Conservation (phyloP, 1,140 invertebrate species). For the Dendrolimus punctatus region DNA sequence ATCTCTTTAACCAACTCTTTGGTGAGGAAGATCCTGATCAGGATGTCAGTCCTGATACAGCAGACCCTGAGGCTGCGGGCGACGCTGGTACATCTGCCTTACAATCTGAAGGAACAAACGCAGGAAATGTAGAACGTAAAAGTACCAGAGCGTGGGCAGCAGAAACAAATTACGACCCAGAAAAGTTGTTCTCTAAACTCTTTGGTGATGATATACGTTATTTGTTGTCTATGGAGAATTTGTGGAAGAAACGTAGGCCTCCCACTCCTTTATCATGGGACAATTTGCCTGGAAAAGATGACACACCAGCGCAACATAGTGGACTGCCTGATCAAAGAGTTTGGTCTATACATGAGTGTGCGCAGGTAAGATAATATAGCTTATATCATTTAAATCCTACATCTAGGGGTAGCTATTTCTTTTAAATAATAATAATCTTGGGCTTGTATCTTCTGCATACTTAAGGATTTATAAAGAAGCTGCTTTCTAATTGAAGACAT, state of each 20-base stretch:
- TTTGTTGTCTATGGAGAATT: slow-evolving; percentile 93
- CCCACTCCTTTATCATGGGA: slow-evolving; percentile 87
- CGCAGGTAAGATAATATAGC: slow-evolving; percentile 40
- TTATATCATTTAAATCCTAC: not conserved
- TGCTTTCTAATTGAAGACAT: too few species aligned
- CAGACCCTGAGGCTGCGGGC: slow-evolving; percentile 87
- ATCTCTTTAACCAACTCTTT: slow-evolving; percentile 99
- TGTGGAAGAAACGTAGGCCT: slow-evolving; percentile 91
- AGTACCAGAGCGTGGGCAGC: slow-evolving; percentile 95
- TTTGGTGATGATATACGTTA: slow-evolving; percentile 98
- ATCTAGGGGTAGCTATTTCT: too few species aligned
- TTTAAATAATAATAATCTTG: too few species aligned
- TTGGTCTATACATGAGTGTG: slow-evolving; percentile 83
- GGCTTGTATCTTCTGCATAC: too few species aligned
- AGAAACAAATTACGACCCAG: slow-evolving; percentile 86
- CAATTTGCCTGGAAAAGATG: slow-evolving; percentile 76
- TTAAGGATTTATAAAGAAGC: too few species aligned
- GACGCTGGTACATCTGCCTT: slow-evolving; percentile 63
- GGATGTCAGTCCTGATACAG: slow-evolving; percentile 97
- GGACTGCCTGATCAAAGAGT: slow-evolving; percentile 80
- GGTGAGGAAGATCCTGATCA: slow-evolving; percentile 97
- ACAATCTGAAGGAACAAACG: slow-evolving; percentile 34
- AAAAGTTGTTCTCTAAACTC: slow-evolving; percentile 89
- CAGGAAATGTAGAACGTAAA: slow-evolving; percentile 83
- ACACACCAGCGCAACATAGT: slow-evolving; percentile 48